These are phyloP conservation scores for Danionella cerebrum DNA, from an alignment of 2,113 vertebrate genomes.

Conservation along the genomic window DNA sequence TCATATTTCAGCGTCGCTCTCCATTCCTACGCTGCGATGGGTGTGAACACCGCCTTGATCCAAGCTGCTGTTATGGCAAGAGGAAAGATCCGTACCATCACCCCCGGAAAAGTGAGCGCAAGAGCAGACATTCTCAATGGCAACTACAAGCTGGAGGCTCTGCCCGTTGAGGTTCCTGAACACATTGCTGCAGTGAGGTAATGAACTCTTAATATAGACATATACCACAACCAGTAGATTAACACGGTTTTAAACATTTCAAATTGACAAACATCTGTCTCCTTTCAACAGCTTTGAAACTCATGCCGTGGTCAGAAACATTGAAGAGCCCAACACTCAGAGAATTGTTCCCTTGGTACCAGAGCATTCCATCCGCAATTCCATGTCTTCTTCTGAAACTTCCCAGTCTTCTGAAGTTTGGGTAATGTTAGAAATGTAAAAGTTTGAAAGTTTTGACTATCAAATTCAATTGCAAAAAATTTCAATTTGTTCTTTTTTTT, in stretches of 20 bases:
- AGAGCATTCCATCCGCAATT: too few relatives aligned
- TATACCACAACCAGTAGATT: too few relatives aligned
- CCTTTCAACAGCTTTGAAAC: constrained; percentile 59
- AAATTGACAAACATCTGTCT: not conserved
- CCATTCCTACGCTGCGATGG: constrained; percentile 65
- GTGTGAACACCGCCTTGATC: constrained; percentile 68
- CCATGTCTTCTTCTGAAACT: not conserved
- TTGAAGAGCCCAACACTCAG: constrained; percentile 52
- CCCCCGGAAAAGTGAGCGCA: constrained; percentile 58
- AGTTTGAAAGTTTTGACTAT: not conserved
- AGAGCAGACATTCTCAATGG: constrained; percentile 61
- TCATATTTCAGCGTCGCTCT: constrained; percentile 54
- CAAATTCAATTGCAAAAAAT: not conserved
- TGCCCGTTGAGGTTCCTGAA: constrained; percentile 58
- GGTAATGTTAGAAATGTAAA: constrained; percentile 1
- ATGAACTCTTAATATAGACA: not conserved
- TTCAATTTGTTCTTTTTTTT: constrained; percentile 11
- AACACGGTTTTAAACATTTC: too few relatives aligned
- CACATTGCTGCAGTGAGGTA: constrained; percentile 60
- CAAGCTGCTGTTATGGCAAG: constrained; percentile 64
- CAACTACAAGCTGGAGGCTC: constrained; percentile 65
- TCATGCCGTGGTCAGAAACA: constrained; percentile 65
- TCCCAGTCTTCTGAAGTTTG: too few relatives aligned
- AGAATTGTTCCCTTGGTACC: constrained; percentile 53
- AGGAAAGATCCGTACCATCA: constrained; percentile 44